phyloP scores from a whole-genome alignment of 1,140 invertebrate species.

The Cydia strobilella region DNA sequence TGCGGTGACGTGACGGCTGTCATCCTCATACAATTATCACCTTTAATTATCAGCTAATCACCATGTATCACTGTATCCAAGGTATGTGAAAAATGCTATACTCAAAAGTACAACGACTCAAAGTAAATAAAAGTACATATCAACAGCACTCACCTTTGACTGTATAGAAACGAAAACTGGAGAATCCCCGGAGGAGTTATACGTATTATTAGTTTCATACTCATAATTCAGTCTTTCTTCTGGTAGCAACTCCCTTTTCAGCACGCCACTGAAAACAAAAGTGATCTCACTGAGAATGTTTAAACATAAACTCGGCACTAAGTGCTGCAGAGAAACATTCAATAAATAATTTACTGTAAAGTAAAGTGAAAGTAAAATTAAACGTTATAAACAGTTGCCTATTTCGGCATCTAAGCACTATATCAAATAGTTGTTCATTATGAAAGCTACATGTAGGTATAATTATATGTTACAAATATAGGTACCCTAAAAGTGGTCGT shows the following conservation, averaged over 20 bases:
- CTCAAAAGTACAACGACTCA: too few relatives aligned
- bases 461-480: not conserved
- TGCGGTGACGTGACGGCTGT: too few relatives aligned
- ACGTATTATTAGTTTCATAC: slow-evolving; percentile 38
- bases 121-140: too few relatives aligned
- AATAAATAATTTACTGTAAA: slow-evolving; percentile 2
- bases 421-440: not conserved
- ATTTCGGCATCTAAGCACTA: not conserved
- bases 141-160: slow-evolving; percentile 58
- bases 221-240: slow-evolving; percentile 46
- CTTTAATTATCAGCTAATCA: too few relatives aligned
- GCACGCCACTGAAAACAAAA: slow-evolving; percentile 59
- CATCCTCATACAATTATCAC: too few relatives aligned
- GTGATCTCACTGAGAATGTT: slow-evolving; percentile 9
- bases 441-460: not conserved
- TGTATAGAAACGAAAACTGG: slow-evolving; percentile 63
- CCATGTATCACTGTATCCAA: too few relatives aligned
- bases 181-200: slow-evolving; percentile 34
- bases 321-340: not conserved
- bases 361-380: too few relatives aligned
- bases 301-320: not conserved
- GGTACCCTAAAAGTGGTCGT: not conserved
- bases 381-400: not conserved
- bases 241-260: slow-evolving; percentile 62
- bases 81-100: too few relatives aligned